Conservation (phyloP, 2,888 invertebrate species). For the Lepetodrilus schrolli region DNA sequence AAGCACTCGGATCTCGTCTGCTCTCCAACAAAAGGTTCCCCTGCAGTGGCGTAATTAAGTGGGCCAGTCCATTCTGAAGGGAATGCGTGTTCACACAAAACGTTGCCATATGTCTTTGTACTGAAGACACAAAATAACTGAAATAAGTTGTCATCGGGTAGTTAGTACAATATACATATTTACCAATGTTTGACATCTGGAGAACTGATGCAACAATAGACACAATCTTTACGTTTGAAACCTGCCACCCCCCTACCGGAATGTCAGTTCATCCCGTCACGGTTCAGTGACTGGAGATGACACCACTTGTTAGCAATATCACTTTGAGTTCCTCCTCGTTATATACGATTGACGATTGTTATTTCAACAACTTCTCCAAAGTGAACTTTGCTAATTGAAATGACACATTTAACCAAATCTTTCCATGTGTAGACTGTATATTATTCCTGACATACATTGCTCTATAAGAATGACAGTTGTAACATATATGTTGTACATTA, state of each 20-base stretch:
- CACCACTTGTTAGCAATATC: no score
- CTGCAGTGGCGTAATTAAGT: neutral
- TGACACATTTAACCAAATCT: no score
- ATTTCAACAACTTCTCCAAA: no score
- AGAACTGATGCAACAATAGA: neutral
- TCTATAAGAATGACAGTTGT: no score
- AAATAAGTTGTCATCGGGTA: neutral
- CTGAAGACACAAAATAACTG: neutral
- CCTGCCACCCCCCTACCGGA: neutral
- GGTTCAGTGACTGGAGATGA: conserved; percentile 10
- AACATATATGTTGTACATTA: no score
- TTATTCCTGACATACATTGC: no score
- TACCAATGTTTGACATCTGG: neutral
- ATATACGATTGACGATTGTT: no score
- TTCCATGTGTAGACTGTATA: no score
- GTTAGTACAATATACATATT: neutral
- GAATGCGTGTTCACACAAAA: no score
- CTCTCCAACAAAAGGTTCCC: neutral
- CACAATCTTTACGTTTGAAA: neutral
- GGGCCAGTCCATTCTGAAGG: neutral
- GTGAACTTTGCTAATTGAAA: no score
- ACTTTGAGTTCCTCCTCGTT: no score
- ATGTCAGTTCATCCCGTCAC: neutral
- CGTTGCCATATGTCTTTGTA: neutral
- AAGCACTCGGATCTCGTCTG: neutral